Percentiles rank a stretch among this genome's conserved stretches.
phyloP scores from a whole-genome alignment of 2,113 vertebrate genomes.

The Orthonyx spaldingii region DNA sequence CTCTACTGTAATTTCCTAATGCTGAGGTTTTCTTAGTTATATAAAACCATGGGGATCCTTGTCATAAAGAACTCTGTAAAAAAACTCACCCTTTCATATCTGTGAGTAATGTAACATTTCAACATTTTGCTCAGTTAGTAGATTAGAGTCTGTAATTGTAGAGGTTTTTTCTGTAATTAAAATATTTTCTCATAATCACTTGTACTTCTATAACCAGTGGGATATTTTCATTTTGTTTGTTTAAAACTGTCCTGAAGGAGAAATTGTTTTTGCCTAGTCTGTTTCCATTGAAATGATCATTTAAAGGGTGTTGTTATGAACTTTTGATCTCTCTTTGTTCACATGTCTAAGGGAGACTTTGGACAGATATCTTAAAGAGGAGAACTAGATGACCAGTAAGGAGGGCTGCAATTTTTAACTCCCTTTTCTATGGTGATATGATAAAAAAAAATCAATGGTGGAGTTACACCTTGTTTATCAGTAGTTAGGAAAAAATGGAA shows the following conservation, averaged over 20 bases:
- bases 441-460: background rate
- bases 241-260: background rate
- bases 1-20: background rate
- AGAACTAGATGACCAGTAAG: background rate
- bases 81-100: fast-evolving
- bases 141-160: background rate
- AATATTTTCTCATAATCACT: background rate
- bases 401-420: background rate
- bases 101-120: background rate
- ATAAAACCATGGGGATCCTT: background rate
- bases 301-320: background rate
- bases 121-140: background rate
- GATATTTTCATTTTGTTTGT: background rate
- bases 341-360: background rate
- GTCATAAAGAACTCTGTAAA: background rate
- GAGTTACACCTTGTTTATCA: background rate
- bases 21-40: background rate
- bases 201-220: background rate
- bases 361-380: background rate
- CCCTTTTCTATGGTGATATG: background rate
- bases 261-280: background rate
- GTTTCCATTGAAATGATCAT: background rate
- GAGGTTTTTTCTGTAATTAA: background rate
- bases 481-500: background rate
- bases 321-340: background rate